Base-by-base conservation (phyloP, 1,140 invertebrate species). In the Archegozetes longisetosus region DNA sequence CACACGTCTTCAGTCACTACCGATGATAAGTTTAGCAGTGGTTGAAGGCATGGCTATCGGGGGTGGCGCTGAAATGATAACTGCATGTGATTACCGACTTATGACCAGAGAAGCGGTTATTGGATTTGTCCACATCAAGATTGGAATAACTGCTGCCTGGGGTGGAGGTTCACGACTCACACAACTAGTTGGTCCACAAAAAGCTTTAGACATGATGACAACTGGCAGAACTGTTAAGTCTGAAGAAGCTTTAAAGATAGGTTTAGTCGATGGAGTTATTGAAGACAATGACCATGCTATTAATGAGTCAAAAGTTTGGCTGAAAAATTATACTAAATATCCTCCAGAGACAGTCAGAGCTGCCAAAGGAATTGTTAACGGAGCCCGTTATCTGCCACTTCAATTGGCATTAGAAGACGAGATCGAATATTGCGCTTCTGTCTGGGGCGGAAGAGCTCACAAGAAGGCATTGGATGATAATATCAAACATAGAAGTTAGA, bases 1-100 rank as follows among this genome's bases (percentile, higher is more conserved):
- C 17, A 66, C 67, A 20, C 66, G 72, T 22, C 67, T 82, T 0
- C 69, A 71, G 28, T 68, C 68, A 2, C 65, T 82, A 26, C 78
- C 79, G 0, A 53, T 81, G 23, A 60, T 74, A 12, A 71, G 66
- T 59, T 64, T 73, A 3, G 71, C 71, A 26, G 40, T 70, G 3
- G 58, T 74, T 48, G 55, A 72, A 60, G 73, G 73, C n/a, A 57
- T 54, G 52, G 70, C 73, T 23, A 51, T 73, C 6, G 73, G 73
- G 14, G 73, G 73, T 25, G 73, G 73, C n/a, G 71, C 73, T 24
- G 73, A 74, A 60, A 27, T 74, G 9, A 59, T 66, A 0, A 71
- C 68, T 46, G 68, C 70, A 3, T 72, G 70, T 67, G 73, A 74
- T 61, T 69, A 72, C 51, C 61, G 73, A 23, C 52, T 72, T 1